Percentiles rank a stretch among this genome's conserved stretches.
These are phyloP conservation scores for Phasianus colchicus DNA, from an alignment of 2,113 vertebrate species.

Conservation along the genomic window DNA sequence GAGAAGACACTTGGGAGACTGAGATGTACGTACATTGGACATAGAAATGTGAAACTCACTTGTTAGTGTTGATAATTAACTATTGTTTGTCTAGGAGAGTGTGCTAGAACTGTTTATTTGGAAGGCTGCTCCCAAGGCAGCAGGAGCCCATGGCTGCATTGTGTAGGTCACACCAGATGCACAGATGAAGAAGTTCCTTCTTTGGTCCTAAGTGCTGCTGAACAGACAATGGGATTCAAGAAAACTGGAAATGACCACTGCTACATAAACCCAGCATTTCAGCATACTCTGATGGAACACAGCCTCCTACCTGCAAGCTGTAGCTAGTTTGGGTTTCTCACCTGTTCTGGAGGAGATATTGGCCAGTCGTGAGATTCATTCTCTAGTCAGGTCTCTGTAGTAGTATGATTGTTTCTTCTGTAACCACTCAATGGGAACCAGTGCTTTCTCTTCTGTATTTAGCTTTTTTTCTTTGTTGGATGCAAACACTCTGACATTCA, in stretches of 20 bases:
- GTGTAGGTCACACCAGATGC: neutral
- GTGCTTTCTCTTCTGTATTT: constrained; percentile 9
- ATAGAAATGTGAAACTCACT: neutral
- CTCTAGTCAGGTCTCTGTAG: constrained; percentile 44
- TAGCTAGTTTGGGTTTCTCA: neutral
- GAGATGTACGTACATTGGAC: neutral
- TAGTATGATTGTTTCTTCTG: constrained; percentile 19
- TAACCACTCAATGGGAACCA: constrained; percentile 11
- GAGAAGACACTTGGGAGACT: neutral
- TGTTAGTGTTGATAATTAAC: neutral
- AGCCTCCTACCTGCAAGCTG: neutral
- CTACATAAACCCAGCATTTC: neutral
- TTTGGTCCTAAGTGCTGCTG: rapidly evolving
- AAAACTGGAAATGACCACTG: neutral
- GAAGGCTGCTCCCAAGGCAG: neutral
- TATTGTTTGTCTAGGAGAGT: neutral
- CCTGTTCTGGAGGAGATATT: neutral
- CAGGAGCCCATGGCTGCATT: neutral
- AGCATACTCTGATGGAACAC: neutral
- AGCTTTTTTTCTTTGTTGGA: constrained; percentile 21
- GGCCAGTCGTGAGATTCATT: neutral
- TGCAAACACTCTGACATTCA: constrained; percentile 2
- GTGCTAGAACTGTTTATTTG: neutral
- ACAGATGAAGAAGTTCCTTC: neutral
- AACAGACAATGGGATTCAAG: neutral